Conservation (phyloP, 2,888 invertebrate species). For the Lycophotia porphyrea region DNA sequence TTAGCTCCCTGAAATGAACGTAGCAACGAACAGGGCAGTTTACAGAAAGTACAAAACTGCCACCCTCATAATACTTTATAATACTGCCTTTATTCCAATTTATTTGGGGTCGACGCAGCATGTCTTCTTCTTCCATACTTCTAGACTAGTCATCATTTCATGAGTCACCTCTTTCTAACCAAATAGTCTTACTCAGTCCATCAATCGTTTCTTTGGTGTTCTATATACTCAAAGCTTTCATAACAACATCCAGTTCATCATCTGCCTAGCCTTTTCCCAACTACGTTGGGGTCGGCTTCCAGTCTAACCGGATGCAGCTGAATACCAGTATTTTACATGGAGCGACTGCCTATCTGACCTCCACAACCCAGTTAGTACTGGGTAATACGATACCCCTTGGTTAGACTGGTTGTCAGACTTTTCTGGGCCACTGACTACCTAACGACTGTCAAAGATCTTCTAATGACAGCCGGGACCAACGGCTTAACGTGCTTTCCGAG, state of each 20-base stretch:
- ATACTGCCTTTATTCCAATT: neutral
- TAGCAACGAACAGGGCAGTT: neutral
- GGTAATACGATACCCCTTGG: too few species aligned
- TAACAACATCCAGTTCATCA: neutral
- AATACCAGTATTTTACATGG: too few species aligned
- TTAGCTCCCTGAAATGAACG: neutral
- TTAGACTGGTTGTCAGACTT: too few species aligned
- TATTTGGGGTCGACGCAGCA: neutral
- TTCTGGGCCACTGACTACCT: too few species aligned
- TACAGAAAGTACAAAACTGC: neutral
- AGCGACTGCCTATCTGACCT: too few species aligned
- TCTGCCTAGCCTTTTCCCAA: too few species aligned
- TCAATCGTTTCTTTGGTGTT: neutral
- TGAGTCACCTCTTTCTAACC: neutral
- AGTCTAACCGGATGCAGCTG: too few species aligned
- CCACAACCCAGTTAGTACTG: too few species aligned
- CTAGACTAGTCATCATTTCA: neutral
- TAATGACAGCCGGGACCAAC: too few species aligned
- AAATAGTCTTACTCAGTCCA: neutral
- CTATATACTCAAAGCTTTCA: neutral
- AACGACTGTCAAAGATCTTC: too few species aligned
- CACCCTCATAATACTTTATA: neutral
- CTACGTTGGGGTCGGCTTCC: too few species aligned
- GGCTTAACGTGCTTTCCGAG: too few species aligned
- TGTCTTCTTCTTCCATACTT: neutral